These are phyloP conservation scores for Eupithecia centaureata DNA, from an alignment of 2,888 invertebrate genomes.

Conservation along the genomic window DNA sequence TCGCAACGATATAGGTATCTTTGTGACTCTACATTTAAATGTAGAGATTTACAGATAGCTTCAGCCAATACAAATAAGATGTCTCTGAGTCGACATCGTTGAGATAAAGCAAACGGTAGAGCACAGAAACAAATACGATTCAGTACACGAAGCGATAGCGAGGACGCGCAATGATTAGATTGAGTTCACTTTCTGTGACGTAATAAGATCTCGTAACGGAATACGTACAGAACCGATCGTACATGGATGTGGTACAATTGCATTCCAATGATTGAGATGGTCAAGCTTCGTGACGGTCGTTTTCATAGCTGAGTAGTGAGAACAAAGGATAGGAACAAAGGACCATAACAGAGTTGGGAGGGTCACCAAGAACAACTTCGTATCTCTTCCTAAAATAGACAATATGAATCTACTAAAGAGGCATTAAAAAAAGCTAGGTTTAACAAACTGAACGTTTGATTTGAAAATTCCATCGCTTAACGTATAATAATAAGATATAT, in stretches of 20 bases:
- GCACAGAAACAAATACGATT: constrained; percentile 18
- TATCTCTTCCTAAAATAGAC: no score
- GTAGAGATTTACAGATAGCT: constrained; percentile 13
- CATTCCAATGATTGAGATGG: constrained; percentile 5
- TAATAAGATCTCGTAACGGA: constrained; percentile 11
- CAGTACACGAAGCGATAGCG: constrained; percentile 14
- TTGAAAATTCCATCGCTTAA: no score
- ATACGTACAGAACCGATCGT: background rate
- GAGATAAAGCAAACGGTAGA: constrained; percentile 18
- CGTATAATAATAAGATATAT: no score
- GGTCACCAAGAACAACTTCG: no score
- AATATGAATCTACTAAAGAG: no score
- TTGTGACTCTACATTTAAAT: constrained; percentile 12
- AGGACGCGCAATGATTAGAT: constrained; percentile 24
- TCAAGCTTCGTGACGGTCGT: background rate
- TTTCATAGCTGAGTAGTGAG: background rate
- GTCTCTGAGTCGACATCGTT: constrained; percentile 7
- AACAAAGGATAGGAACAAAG: no score
- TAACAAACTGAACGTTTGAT: no score
- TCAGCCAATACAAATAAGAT: constrained; percentile 24
- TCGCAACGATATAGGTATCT: constrained; percentile 10
- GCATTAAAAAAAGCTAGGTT: no score
- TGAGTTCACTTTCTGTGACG: constrained; percentile 20
- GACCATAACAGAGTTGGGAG: no score
- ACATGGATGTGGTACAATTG: constrained; percentile 7